phyloP scores from a whole-genome alignment of 2,113 vertebrate genomes.

The Protobothrops mucrosquamatus region DNA sequence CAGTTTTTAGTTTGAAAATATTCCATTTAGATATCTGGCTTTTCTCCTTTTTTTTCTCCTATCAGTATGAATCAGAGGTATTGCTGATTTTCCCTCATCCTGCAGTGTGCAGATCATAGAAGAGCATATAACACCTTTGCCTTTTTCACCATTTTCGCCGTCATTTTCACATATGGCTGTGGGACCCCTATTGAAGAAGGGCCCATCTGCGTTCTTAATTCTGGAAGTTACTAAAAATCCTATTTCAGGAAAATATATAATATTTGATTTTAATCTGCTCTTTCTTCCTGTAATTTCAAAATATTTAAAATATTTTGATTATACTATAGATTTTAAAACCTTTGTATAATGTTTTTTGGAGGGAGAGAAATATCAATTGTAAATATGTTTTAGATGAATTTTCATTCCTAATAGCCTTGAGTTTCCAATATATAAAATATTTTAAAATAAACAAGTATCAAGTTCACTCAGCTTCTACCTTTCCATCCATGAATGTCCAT shows the following conservation, averaged over 20 bases:
- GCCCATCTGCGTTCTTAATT: background rate
- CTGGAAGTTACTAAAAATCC: background rate
- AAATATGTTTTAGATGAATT: background rate
- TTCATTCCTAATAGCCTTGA: background rate
- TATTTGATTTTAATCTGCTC: background rate
- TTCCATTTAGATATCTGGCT: background rate
- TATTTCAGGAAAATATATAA: background rate
- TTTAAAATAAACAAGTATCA: background rate
- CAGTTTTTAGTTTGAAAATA: background rate
- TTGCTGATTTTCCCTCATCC: background rate
- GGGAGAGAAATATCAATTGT: background rate
- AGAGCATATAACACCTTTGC: background rate
- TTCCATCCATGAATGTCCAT: background rate
- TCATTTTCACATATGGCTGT: background rate
- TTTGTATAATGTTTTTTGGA: background rate
- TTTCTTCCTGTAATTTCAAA: background rate
- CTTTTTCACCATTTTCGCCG: background rate
- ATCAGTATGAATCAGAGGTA: background rate
- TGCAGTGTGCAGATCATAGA: background rate
- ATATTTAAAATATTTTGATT: no score
- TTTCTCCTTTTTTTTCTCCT: background rate
- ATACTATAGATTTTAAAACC: background rate
- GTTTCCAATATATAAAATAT: background rate
- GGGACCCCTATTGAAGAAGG: background rate
- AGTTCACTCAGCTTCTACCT: background rate